Percentiles rank a stretch among this genome's conserved stretches.
Conservation (phyloP, 2,888 invertebrate genomes). For the Thera britannica region DNA sequence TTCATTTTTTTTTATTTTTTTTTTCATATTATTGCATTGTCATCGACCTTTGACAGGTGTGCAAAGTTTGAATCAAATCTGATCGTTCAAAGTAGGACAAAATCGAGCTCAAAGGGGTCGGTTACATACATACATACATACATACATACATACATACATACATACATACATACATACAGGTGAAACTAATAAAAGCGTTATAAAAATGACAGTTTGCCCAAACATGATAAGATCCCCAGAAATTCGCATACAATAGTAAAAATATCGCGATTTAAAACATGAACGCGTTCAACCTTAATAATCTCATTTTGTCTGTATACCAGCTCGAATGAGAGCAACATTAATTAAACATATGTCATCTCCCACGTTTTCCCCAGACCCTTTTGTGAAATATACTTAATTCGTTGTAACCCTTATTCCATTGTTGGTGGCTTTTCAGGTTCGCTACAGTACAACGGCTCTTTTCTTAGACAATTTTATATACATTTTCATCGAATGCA, state of each 20-base stretch:
- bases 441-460: constrained; percentile 19
- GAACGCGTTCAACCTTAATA: constrained; percentile 53
- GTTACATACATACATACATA: no score
- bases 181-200: no score
- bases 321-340: constrained; percentile 53
- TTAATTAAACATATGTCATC: constrained; percentile 69
- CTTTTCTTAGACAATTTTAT: not conserved
- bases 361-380: constrained; percentile 55
- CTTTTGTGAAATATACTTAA: constrained; percentile 52
- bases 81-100: no score
- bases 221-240: no score
- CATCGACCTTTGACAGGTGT: no score
- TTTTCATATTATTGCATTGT: no score
- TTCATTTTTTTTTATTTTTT: no score
- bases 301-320: constrained; percentile 54
- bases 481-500: not conserved
- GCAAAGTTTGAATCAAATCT: no score
- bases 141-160: no score
- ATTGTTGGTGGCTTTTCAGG: constrained; percentile 21
- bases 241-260: constrained; percentile 1
- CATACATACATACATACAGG: no score
- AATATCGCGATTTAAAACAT: constrained; percentile 23
- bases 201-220: no score
- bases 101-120: no score
- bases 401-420: constrained; percentile 37